phyloP scores from a whole-genome alignment of 92 coral and sea anemone genomes.

The Diadumene lineata region DNA sequence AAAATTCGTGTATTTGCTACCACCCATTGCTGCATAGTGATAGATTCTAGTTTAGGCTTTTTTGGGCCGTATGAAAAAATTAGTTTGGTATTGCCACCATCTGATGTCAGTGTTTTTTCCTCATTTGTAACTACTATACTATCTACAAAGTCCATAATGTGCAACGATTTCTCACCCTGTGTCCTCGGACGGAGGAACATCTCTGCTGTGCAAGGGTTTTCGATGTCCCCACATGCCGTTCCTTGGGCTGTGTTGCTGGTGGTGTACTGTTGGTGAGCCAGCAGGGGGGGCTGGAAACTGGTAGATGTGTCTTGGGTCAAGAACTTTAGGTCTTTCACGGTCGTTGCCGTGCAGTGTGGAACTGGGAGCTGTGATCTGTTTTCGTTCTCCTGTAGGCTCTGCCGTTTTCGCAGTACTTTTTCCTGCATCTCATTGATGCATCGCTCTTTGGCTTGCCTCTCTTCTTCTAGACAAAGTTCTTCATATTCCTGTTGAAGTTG shows the following conservation, averaged over 20 bases:
- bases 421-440: too few species aligned
- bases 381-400: too few species aligned
- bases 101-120: constrained; percentile 11
- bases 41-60: constrained; percentile 26
- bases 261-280: too few species aligned
- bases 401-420: too few species aligned
- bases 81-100: constrained; percentile 18
- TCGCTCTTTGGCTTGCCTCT: too few species aligned
- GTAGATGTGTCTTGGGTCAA: too few species aligned
- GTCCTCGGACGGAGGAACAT: constrained; percentile 24
- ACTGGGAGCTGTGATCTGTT: too few species aligned
- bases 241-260: neutral
- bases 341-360: too few species aligned
- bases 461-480: too few species aligned
- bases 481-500: too few species aligned
- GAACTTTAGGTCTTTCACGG: too few species aligned
- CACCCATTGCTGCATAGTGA: constrained; percentile 32
- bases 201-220: neutral
- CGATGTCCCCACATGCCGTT: neutral
- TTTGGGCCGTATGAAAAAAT: constrained; percentile 31
- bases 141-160: constrained; percentile 33
- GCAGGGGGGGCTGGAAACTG: too few species aligned
- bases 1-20: constrained; percentile 31
- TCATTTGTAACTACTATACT: constrained; percentile 12
- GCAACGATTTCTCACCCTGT: constrained; percentile 27